Base-by-base conservation (phyloP, 30 jellyfish, hydroid and myxozoan genomes). In the Clytia hemisphaerica region DNA sequence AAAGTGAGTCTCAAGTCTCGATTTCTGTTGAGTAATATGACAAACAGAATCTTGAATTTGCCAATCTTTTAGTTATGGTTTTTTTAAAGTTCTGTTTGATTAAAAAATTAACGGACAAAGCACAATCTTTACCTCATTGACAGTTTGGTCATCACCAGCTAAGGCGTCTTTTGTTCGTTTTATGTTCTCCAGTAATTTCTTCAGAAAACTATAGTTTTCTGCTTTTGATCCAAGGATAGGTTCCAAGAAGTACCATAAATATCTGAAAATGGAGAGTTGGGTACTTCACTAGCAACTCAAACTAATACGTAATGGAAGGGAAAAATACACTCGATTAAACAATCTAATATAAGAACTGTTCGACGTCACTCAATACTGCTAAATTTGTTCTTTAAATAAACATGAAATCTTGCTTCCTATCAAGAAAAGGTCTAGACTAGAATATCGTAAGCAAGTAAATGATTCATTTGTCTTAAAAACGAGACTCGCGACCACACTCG, bases 91-190 rank as follows among this genome's bases (percentile, higher is more conserved):
- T n/a, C n/a, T n/a, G n/a, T n/a, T n/a, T n/a, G n/a, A n/a, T n/a
- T n/a, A n/a, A n/a, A n/a, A n/a, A n/a, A n/a, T n/a, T n/a, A n/a
- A n/a, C n/a, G n/a, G n/a, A n/a, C n/a, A n/a, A n/a, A n/a, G n/a
- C n/a, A n/a, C n/a, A n/a, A n/a, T n/a, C n/a, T n/a, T 24, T 76
- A 86, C 96, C 94, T 86, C 96, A 68, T 86, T 86, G 22, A 68
- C 50, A 36, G 75, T 27, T 37, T 86, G 92, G 73, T 66, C 69
- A 24, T 72, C 92, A 3, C 94, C 87, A 22, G 76, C 93, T 34
- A 58, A 67, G 24, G 83, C 81, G 70, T 89, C 98, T 44, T 57
- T 37, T 7, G 84, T 78, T 37, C 71, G 95, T 35, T 89, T 89
- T 31, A 89, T 81, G 21, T 77, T 89, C 37, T 89, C 95, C 35